These are phyloP conservation scores for Enoplosus armatus DNA, from an alignment of 2,797 vertebrate genomes.

Conservation along the genomic window DNA sequence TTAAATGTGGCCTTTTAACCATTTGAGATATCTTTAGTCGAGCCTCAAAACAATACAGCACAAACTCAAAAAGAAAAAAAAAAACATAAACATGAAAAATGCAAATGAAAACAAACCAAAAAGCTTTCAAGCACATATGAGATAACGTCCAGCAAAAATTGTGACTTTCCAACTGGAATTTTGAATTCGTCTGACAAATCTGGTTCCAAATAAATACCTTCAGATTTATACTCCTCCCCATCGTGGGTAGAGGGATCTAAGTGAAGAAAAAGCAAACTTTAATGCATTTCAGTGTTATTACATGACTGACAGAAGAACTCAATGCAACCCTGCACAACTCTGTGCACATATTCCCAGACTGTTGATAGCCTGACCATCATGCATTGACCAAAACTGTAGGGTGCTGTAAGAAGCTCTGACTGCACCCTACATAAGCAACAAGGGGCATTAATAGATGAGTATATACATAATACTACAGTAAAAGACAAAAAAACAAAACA, in stretches of 20 bases:
- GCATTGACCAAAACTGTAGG: slow-evolving; percentile 1
- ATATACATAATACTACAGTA: not conserved
- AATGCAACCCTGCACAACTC: slow-evolving; percentile 47
- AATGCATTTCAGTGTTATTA: slow-evolving; percentile 70
- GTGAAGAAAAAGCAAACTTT: slow-evolving; percentile 84
- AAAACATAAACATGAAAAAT: slow-evolving; percentile 41
- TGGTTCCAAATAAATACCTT: slow-evolving; percentile 86
- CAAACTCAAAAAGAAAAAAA: slow-evolving; percentile 30
- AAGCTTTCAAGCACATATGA: slow-evolving; percentile 62
- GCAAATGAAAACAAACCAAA: slow-evolving; percentile 55
- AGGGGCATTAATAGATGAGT: not conserved
- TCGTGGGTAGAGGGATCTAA: slow-evolving; percentile 86
- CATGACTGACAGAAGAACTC: slow-evolving; percentile 48
- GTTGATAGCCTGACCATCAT: not conserved
- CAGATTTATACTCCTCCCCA: slow-evolving; percentile 86
- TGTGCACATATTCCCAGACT: slow-evolving; percentile 1
- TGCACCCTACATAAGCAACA: not conserved
- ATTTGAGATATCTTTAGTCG: slow-evolving; percentile 1
- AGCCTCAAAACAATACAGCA: slow-evolving; percentile 32
- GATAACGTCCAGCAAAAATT: slow-evolving; percentile 49
- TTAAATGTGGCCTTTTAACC: not conserved
- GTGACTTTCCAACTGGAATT: slow-evolving; percentile 40
- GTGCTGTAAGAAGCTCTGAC: not conserved
- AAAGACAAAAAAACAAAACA: not conserved
- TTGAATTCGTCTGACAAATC: slow-evolving; percentile 55